Evolutionary conservation across 1,140 invertebrate genomes (phyloP), one percentile per base, ranked within the genome.

Genomic region (Trichoplusia ni): DNA sequence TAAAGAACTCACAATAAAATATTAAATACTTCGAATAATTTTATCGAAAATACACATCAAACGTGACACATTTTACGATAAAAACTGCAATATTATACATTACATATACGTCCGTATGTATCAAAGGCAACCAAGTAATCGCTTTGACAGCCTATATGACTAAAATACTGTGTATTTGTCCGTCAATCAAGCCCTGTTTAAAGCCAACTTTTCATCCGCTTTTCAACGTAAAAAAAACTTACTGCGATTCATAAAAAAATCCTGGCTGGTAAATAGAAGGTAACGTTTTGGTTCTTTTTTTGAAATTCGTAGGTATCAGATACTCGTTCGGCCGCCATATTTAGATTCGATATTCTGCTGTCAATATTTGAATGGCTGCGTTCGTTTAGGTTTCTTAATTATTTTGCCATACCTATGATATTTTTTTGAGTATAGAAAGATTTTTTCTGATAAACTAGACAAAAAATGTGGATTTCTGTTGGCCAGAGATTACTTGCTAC

Each of bases 111-210:
- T n/a, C n/a, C 23, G 47, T 42, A 31, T 25, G 1, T 19, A 21
- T 35, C 47, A 51, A 64, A 33, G 35, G 47, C 59, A 71, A 71
- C 66, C 29, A 70, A 35, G 44, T 63, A 54, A 64, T 62, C 59
- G 27, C 68, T 67, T 67, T 71, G 46, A 71, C 38, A 44, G 35
- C 42, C 54, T 49, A 9, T 49, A 49, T 49, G 27, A 49, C 23
- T 49, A 21, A 56, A 64, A 64, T 47, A 33, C 31, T 18, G 11
- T 16, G 6, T 25, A 33, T 56, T 58, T 64, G 33, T 29, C n/a
- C 13, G 23, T 18, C 18, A 19, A 25, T 18, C 14, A 8, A 14
- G 23, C 37, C 29, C 16, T 47, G 46, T 47, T 35, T 23, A 56
- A 62, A 58, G 21, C 18, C 53, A 61, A 56, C 58, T 40, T 67